These are phyloP conservation scores for Oryctolagus cuniculus DNA, from an alignment of 2,113 vertebrate genomes.

Conservation along the genomic window DNA sequence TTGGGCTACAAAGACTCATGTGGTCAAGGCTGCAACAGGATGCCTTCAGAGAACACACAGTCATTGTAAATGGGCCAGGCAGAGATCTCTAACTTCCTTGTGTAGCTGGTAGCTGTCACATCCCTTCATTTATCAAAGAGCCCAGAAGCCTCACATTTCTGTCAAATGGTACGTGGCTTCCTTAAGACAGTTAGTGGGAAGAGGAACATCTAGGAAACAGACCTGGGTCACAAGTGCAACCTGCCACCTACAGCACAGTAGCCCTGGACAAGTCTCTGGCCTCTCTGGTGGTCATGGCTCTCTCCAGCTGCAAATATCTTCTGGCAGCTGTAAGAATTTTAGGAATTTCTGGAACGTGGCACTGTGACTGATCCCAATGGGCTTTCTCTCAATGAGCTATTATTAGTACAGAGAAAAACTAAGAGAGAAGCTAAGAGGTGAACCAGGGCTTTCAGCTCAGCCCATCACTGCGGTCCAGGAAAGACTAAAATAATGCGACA, in stretches of 20 bases:
- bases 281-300: neutral
- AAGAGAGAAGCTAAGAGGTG: neutral
- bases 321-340: neutral
- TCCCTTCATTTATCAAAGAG: neutral
- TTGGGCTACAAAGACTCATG: neutral
- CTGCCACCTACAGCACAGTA: neutral
- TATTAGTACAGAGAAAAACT: neutral
- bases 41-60: neutral
- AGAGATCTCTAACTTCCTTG: neutral
- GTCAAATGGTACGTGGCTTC: neutral
- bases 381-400: neutral
- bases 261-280: no score
- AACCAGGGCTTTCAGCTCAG: neutral
- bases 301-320: neutral
- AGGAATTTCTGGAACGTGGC: neutral
- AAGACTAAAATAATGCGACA: neutral
- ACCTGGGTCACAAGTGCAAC: rapidly evolving
- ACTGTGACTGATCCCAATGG: neutral
- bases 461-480: neutral
- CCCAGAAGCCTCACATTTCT: neutral
- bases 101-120: neutral
- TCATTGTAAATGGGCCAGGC: neutral
- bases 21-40: neutral
- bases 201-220: neutral
- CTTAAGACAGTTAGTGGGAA: neutral